Evolutionary conservation across 2,797 vertebrate species (phyloP).

Genomic region (Lophotriccus pileatus): DNA sequence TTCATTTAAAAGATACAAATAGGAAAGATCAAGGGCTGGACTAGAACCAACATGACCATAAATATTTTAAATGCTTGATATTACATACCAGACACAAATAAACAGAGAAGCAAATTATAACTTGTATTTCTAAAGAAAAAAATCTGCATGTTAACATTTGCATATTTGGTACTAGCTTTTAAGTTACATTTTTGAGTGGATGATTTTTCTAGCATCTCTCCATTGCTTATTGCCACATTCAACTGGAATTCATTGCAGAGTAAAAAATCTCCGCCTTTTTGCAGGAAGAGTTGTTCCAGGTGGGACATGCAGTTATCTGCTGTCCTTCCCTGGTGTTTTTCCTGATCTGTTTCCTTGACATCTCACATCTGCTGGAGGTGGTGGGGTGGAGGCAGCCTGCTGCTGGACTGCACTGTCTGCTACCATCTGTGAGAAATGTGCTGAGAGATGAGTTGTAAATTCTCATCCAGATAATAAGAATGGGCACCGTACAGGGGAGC

Average conservation of each 20-base stretch:
- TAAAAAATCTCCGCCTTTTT: neutral
- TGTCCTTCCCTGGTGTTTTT: neutral
- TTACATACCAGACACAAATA: constrained; percentile 26
- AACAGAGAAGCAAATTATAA: constrained; percentile 5
- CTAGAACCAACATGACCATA: neutral
- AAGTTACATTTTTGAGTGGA: neutral
- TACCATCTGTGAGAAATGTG: neutral
- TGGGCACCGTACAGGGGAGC: neutral
- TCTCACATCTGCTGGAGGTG: neutral
- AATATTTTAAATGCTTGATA: constrained; percentile 41
- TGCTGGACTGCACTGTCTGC: neutral
- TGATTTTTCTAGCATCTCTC: neutral
- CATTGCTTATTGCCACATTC: neutral
- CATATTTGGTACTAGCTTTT: neutral
- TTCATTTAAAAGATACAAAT: neutral
- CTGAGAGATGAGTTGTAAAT: neutral
- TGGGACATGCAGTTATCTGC: neutral
- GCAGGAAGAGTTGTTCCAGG: neutral
- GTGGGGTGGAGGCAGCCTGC: neutral
- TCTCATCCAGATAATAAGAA: neutral
- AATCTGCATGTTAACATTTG: neutral
- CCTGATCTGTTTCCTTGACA: neutral
- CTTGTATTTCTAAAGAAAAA: constrained; percentile 1
- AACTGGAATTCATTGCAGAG: neutral
- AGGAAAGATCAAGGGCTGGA: constrained; percentile 29